These are phyloP conservation scores for Chelonus insularis DNA, from an alignment of 1,140 invertebrate genomes.

Conservation along the genomic window DNA sequence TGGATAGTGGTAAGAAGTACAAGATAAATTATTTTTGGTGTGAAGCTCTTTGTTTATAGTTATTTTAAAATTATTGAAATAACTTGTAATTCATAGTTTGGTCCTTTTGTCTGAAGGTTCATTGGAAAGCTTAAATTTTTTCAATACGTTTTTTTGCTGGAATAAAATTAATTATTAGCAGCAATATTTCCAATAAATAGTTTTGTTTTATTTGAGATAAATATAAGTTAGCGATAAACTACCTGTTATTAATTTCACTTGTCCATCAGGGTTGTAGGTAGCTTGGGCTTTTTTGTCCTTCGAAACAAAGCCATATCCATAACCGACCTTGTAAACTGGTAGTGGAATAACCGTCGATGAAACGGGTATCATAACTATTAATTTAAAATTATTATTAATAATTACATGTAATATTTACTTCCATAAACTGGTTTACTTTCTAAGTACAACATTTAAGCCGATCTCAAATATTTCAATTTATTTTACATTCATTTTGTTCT, in stretches of 20 bases:
- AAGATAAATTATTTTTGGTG: too few species aligned
- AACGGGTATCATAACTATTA: constrained; percentile 64
- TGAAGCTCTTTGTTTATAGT: too few species aligned
- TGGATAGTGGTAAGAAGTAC: too few species aligned
- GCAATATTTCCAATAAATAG: too few species aligned
- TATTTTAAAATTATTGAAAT: too few species aligned
- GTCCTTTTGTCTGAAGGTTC: too few species aligned
- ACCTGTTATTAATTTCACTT: constrained; percentile 55
- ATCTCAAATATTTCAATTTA: background rate
- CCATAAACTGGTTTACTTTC: background rate
- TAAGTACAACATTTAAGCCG: background rate
- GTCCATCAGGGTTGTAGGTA: constrained; percentile 46
- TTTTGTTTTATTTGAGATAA: too few species aligned
- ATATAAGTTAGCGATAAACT: too few species aligned
- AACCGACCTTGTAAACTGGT: constrained; percentile 63
- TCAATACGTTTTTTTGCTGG: constrained; percentile 25
- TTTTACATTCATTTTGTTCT: background rate
- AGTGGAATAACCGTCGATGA: constrained; percentile 69
- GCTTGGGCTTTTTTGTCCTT: constrained; percentile 48
- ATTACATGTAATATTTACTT: constrained; percentile 1
- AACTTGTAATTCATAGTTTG: too few species aligned
- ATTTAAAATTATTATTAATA: constrained; percentile 17
- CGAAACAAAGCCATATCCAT: constrained; percentile 42
- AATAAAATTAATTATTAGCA: constrained; percentile 13
- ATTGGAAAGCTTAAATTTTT: constrained; percentile 36